Percentiles rank a stretch among this genome's conserved stretches.
These are phyloP conservation scores for Sialis fuliginosa DNA, from an alignment of 2,888 invertebrate genomes.

Conservation along the genomic window DNA sequence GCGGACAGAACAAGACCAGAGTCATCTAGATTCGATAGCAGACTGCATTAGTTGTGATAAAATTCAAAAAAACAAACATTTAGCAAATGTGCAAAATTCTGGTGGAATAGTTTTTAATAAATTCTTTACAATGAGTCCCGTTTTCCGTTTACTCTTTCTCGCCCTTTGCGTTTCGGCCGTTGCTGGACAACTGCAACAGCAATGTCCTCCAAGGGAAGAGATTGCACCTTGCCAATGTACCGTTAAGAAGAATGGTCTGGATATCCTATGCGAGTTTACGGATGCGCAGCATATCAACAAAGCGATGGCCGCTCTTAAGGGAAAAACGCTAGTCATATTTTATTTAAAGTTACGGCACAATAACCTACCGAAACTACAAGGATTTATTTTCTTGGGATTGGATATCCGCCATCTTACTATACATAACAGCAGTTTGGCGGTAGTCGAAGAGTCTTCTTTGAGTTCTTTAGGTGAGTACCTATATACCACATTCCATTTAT, in stretches of 20 bases:
- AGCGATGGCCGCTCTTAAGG: slow-evolving; percentile 69
- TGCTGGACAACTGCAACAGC: slow-evolving; percentile 32
- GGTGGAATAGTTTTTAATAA: no score
- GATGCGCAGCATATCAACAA: slow-evolving; percentile 59
- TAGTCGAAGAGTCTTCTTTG: slow-evolving; percentile 72
- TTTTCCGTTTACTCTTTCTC: no score
- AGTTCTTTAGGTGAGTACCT: slow-evolving; percentile 60
- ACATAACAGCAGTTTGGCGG: slow-evolving; percentile 73
- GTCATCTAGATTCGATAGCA: no score
- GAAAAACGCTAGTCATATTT: slow-evolving; percentile 64
- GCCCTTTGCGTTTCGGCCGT: neutral
- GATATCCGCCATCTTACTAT: slow-evolving; percentile 79
- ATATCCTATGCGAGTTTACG: slow-evolving; percentile 76
- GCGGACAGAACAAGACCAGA: no score
- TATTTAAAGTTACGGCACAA: slow-evolving; percentile 79
- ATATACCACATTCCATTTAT: no score
- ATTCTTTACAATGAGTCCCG: no score
- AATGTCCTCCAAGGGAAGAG: slow-evolving; percentile 56
- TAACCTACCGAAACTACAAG: slow-evolving; percentile 65
- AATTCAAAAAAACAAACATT: no score
- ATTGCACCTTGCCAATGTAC: slow-evolving; percentile 69
- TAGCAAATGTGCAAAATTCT: no score
- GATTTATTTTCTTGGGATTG: slow-evolving; percentile 71
- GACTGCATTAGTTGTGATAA: no score
- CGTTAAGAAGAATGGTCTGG: slow-evolving; percentile 76